phyloP scores from a whole-genome alignment of 2,888 invertebrate species.

The Elysia crispata region DNA sequence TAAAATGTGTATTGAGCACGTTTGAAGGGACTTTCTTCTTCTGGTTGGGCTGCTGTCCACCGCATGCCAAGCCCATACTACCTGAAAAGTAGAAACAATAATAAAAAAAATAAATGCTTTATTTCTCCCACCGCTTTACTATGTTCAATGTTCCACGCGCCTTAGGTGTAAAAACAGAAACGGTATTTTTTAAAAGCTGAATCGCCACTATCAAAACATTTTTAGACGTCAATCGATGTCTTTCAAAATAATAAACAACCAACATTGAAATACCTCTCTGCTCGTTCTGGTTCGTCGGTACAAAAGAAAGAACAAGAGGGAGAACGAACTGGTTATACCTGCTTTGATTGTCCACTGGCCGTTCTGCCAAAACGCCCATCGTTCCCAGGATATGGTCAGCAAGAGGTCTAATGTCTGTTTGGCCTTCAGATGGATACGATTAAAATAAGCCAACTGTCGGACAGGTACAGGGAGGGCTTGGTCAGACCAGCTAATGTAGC shows the following conservation, averaged over 20 bases:
- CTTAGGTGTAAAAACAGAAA: no score
- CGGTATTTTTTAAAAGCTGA: no score
- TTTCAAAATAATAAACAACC: no score
- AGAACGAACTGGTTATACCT: constrained; percentile 54
- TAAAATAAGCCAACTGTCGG: constrained; percentile 59
- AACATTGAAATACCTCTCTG: no score
- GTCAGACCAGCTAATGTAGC: constrained; percentile 61
- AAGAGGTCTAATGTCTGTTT: constrained; percentile 38
- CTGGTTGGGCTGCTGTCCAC: constrained; percentile 56
- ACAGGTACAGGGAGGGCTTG: constrained; percentile 57
- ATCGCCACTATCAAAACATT: no score
- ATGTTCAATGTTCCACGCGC: no score
- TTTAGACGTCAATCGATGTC: no score
- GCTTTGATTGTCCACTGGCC: constrained; percentile 59
- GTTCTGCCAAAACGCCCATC: constrained; percentile 67
- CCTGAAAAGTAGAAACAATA: constrained; percentile 54
- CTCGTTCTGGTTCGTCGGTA: no score
- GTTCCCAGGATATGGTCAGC: constrained; percentile 55
- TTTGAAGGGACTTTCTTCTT: constrained; percentile 62
- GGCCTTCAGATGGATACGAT: constrained; percentile 52
- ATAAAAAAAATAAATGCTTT: not conserved
- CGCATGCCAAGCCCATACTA: constrained; percentile 59
- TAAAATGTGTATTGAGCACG: constrained; percentile 53
- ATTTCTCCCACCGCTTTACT: no score
- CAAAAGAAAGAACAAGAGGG: not conserved